Evolutionary conservation across 1,140 invertebrate genomes (phyloP), one percentile per base, ranked within the genome.

Genomic region (Ephestia elutella): DNA sequence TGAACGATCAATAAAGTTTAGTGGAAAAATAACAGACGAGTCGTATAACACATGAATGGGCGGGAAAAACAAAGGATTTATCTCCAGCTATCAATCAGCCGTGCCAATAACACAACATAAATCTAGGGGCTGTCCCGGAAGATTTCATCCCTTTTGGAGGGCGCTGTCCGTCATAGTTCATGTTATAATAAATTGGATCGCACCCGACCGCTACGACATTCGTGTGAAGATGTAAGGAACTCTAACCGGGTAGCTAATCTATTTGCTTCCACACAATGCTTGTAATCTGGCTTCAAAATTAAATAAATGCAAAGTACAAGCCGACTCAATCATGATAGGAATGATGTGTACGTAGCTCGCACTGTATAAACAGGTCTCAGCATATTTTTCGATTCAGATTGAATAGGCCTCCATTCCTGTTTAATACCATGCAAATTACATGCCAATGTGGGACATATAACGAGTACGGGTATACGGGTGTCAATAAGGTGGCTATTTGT

Each of bases 131-230:
- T 30, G n/a, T 57, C 51, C 57, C 54, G 50, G 57, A 54, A 61
- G 61, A 66, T 70, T 62, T 54, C 53, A 66, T 66, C 51, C 60
- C 62, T 60, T 50, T 56, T 35, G 56, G 28, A 49, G 56, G 18
- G 25, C 55, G 19, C 50, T 49, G 58, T 49, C 35, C 58, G 20
- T 60, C 58, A 60, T 55, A n/a, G 25, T n/a, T 62, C 62, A 64
- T 57, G 58, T 62, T 59, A 61, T 67, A 65, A 65, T 62, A 70
- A 66, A 70, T 70, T 66, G 68, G 59, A 62, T 62, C 60, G 59
- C 54, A 44, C 30, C 60, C 49, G 19, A 55, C 35, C 51, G 38
- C 51, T 60, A 18, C 44, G 54, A 30, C 55, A 55, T 60, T 54
- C 38, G 38, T 44, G 13, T 44, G 15, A 35, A 35, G 32, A 17